Conservation (phyloP, 2,888 invertebrate genomes). For the Deilephila elpenor region DNA sequence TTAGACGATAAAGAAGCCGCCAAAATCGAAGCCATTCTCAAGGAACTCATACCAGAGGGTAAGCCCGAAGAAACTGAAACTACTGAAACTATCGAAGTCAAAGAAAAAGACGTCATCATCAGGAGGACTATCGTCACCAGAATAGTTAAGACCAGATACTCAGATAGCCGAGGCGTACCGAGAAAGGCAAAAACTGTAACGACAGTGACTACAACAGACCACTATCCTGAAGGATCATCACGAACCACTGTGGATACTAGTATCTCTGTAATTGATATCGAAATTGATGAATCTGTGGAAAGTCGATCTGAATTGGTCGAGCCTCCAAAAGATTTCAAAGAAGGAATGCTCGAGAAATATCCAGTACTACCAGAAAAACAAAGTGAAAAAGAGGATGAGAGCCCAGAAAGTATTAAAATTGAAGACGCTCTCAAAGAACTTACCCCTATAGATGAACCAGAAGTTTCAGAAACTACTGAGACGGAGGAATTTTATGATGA, state of each 20-base stretch:
- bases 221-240: constrained; percentile 64
- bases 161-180: constrained; percentile 43
- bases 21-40: constrained; percentile 35
- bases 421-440: constrained; percentile 34
- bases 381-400: constrained; percentile 57
- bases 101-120: constrained; percentile 45
- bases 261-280: constrained; percentile 12
- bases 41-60: constrained; percentile 43
- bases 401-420: constrained; percentile 36
- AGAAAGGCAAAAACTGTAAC: constrained; percentile 27
- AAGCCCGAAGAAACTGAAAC: background rate
- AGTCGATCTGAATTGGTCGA: too few relatives aligned
- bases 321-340: background rate
- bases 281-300: background rate
- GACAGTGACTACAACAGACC: constrained; percentile 59
- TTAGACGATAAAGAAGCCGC: constrained; percentile 31
- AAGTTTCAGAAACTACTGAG: constrained; percentile 34
- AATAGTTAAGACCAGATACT: constrained; percentile 52
- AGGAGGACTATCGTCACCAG: constrained; percentile 49
- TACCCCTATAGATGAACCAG: constrained; percentile 34
- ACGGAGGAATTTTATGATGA: constrained; percentile 41
- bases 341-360: constrained; percentile 49
- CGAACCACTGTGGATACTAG: constrained; percentile 3
- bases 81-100: constrained; percentile 9
- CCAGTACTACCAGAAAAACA: constrained; percentile 50